Conservation (phyloP, 1,140 invertebrate genomes). For the Macrobrachium nipponense region DNA sequence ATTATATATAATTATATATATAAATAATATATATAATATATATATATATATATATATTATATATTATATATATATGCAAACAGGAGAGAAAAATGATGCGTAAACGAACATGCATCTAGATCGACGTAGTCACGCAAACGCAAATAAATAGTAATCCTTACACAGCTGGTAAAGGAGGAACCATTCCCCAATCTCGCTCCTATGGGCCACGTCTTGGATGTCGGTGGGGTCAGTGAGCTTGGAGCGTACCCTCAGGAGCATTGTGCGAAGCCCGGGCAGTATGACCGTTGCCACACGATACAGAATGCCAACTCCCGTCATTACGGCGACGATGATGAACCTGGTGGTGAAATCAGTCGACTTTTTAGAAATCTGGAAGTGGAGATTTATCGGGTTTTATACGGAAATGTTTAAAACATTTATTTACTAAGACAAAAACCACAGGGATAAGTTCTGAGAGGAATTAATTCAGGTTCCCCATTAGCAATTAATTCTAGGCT, state of each 20-base stretch:
- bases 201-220: constrained; percentile 82
- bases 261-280: constrained; percentile 72
- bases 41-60: no score
- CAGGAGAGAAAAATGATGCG: no score
- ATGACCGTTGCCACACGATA: constrained; percentile 81
- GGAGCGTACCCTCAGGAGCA: constrained; percentile 65
- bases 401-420: no score
- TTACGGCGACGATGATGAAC: constrained; percentile 83
- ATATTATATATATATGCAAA: no score
- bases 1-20: no score
- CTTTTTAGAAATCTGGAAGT: no score
- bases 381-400: no score
- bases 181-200: constrained; percentile 92
- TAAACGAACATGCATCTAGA: background rate
- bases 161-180: constrained; percentile 91
- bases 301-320: constrained; percentile 83
- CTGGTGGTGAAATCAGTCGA: background rate
- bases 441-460: background rate
- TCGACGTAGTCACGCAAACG: background rate
- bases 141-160: constrained; percentile 70
- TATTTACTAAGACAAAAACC: background rate
- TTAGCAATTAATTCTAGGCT: no score
- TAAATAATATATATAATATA: no score
- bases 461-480: no score
- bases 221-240: constrained; percentile 73